phyloP scores from a whole-genome alignment of 2,797 vertebrate species.

The Sebastes vulpes region DNA sequence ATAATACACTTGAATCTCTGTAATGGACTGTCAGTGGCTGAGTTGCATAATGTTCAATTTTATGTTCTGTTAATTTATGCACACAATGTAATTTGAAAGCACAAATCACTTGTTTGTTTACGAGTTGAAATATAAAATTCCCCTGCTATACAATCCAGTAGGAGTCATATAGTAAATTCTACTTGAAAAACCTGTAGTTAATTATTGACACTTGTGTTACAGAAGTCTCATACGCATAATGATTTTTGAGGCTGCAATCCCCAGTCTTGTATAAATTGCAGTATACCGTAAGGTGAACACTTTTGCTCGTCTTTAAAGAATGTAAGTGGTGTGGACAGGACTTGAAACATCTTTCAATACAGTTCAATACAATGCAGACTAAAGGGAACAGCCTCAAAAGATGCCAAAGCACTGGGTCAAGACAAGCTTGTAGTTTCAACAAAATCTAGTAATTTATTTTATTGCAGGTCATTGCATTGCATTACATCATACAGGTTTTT shows the following conservation, averaged over 20 bases:
- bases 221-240: background rate
- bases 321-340: background rate
- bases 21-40: background rate
- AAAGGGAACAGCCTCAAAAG: background rate
- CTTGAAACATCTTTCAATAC: background rate
- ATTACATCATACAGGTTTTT: conserved; percentile 41
- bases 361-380: background rate
- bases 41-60: background rate
- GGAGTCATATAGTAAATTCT: background rate
- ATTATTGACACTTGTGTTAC: background rate
- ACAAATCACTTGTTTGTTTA: background rate
- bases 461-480: conserved; percentile 16
- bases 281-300: background rate
- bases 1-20: background rate
- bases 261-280: background rate
- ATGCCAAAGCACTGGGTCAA: background rate
- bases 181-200: background rate
- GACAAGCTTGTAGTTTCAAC: background rate
- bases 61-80: background rate
- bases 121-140: background rate
- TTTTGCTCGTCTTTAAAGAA: background rate
- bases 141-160: too few species aligned
- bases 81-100: background rate
- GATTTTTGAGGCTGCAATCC: background rate
- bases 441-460: background rate